phyloP scores from a whole-genome alignment of 2,888 invertebrate species.

The Caenorhabditis plicata region DNA sequence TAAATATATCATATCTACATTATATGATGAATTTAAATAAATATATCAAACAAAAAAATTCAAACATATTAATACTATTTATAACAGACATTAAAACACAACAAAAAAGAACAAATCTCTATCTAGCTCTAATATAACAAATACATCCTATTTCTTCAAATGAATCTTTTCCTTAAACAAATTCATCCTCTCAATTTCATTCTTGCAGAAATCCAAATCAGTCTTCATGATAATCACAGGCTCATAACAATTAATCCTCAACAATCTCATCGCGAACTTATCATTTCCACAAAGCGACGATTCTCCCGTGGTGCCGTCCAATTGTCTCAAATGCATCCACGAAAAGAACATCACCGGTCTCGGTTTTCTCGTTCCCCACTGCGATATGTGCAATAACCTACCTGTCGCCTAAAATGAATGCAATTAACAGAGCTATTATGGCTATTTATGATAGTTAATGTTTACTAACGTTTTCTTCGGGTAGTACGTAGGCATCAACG shows the following conservation, averaged over 20 bases:
- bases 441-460: neutral
- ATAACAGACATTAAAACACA: slow-evolving; percentile 1
- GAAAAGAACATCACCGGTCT: slow-evolving; percentile 18
- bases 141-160: slow-evolving; percentile 1
- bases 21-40: too few species aligned
- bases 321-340: slow-evolving; percentile 18
- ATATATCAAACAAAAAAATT: neutral
- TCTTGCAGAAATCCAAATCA: slow-evolving; percentile 21
- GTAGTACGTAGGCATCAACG: slow-evolving; percentile 30
- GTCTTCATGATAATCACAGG: slow-evolving; percentile 21
- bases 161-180: slow-evolving; percentile 26
- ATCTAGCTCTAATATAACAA: slow-evolving; percentile 1
- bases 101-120: slow-evolving; percentile 4
- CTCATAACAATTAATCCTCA: slow-evolving; percentile 9
- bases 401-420: slow-evolving; percentile 2
- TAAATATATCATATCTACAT: too few species aligned
- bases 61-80: neutral
- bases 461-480: slow-evolving; percentile 3
- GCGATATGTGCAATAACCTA: slow-evolving; percentile 4
- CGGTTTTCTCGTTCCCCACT: slow-evolving; percentile 16
- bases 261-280: slow-evolving; percentile 18
- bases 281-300: slow-evolving; percentile 5
- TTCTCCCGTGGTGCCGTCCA: neutral
- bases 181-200: slow-evolving; percentile 19
- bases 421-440: neutral